Evolutionary conservation across 1,140 invertebrate species (phyloP).

Genomic region (Euwallacea similis): DNA sequence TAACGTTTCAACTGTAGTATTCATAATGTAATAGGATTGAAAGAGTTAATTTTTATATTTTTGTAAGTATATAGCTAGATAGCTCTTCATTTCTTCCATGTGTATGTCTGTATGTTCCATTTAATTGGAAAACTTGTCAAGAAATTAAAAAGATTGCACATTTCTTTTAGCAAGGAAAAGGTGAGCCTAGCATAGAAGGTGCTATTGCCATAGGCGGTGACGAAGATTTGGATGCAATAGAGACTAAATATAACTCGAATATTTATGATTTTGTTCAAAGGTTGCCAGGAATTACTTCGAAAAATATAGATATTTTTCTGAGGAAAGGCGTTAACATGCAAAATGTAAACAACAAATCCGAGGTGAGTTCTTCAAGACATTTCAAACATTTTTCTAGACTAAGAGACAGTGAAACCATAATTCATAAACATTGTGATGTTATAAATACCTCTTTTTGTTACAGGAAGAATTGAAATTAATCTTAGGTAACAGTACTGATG

Average conservation of each 20-base stretch:
- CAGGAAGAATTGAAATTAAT: constrained; percentile 49
- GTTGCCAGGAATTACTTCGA: constrained; percentile 86
- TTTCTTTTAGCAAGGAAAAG: constrained; percentile 66
- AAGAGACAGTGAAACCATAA: not conserved
- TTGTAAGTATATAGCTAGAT: too few species aligned
- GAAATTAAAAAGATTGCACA: not conserved
- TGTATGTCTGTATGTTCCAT: not conserved
- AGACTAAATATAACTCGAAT: constrained; percentile 73
- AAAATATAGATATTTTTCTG: constrained; percentile 80
- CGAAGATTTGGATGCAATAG: constrained; percentile 58
- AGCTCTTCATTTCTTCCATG: too few species aligned
- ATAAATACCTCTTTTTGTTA: constrained; percentile 11
- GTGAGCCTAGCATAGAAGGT: constrained; percentile 72
- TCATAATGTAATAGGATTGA: too few species aligned
- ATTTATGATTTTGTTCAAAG: constrained; percentile 87
- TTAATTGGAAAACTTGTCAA: not conserved
- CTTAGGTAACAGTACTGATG: constrained; percentile 49
- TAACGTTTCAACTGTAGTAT: not conserved
- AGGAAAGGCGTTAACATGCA: constrained; percentile 77
- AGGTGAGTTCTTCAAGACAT: constrained; percentile 52
- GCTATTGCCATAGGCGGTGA: constrained; percentile 69
- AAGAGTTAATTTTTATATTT: too few species aligned
- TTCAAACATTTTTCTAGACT: too few species aligned
- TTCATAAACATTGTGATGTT: not conserved
- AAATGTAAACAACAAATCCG: constrained; percentile 61